Evolutionary conservation across 1,140 invertebrate genomes (phyloP), one percentile per base, ranked within the genome.

Genomic region (Drosophila hydei): DNA sequence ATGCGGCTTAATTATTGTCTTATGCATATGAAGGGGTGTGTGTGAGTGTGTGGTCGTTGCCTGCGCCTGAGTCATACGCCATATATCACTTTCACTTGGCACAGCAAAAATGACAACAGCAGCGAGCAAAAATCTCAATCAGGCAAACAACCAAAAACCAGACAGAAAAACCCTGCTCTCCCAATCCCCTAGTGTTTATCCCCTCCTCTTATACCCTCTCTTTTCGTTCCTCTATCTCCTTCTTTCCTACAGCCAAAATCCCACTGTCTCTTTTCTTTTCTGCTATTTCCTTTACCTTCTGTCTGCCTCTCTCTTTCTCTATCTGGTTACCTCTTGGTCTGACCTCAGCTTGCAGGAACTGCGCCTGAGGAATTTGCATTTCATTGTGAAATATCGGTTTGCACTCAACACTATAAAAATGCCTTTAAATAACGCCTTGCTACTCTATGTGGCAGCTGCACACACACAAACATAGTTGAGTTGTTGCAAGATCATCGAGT

Each of bases 1-100:
- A 72, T 77, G 70, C 64, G 62, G 81, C 73, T 85, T 85, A 85
- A 85, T 85, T 85, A 75, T 80, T 87, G 69, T 87, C 87, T 85
- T 85, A 85, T 85, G 81, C 81, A 85, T 75, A 85, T 87, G 80
- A 85, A 83, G 77, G 60, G 63, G 69, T 73, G 69, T 70, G 9
- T 43, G 25, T 50, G 7, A 58, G 36, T 58, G 51, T 58, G 62
- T 56, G 47, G 43, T 23, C 50, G 69, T 38, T 72, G 64, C 61
- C 62, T 47, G 8, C 33, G 69, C 65, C 81, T 87, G 81, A 85
- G 62, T 85, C 80, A 85, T 84, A 73, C 70, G 77, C 80, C 81
- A 84, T 85, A 81, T 80, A 85, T 85, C 80, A 81, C 80, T 85
- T 85, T 85, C 80, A 85, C 80, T 85, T 81, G 42, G 58, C 45